Base-by-base conservation (phyloP, 92 coral and sea anemone genomes). In the Bergia sp. region DNA sequence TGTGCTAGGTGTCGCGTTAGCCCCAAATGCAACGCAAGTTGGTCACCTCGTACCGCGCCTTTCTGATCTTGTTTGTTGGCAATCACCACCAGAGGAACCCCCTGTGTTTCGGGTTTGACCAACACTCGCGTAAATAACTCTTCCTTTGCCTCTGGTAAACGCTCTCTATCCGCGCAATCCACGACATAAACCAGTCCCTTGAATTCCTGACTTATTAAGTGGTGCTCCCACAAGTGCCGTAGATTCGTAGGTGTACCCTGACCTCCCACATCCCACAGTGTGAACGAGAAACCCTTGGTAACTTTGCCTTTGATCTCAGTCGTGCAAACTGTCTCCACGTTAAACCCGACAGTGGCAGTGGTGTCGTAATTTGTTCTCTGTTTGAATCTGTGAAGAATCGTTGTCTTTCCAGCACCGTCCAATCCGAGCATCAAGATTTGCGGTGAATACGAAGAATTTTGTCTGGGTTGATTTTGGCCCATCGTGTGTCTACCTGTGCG, bases 331-430 rank as follows among this genome's bases (percentile, higher is more conserved):
- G 77, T 73, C 65, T 84, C 87, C 40, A 84, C 87, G 42, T 84
- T 84, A 38, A 84, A 84, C 42, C 87, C 87, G 13, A 84, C 42
- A 11, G 87, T 84, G 8, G 78, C 11, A 16, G 87, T 69, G 16
- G 79, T 69, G 36, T 44, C 44, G 87, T 9, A 20, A 12, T 37
- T 44, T 20, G 10, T 44, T 45, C 79, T 43, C 78, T 71, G 66
- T 44, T 84, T 84, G 10, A 84, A 44, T 44, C 75, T 44, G 41
- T 73, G 61, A 38, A 84, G 87, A 45, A 84, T 16, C 43, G 87
- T 84, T 42, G 87, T 84, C 43, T 84, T 84, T 8, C 87, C 87
- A 42, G 87, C 87, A 20, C 87, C 87, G 74, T 84, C 87, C 58
- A 84, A 84, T 47, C 87, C 87, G 13, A 84, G 41, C 87, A 84